These are phyloP conservation scores for Sepiola atlantica DNA, from an alignment of 2,888 invertebrate genomes.

Conservation along the genomic window DNA sequence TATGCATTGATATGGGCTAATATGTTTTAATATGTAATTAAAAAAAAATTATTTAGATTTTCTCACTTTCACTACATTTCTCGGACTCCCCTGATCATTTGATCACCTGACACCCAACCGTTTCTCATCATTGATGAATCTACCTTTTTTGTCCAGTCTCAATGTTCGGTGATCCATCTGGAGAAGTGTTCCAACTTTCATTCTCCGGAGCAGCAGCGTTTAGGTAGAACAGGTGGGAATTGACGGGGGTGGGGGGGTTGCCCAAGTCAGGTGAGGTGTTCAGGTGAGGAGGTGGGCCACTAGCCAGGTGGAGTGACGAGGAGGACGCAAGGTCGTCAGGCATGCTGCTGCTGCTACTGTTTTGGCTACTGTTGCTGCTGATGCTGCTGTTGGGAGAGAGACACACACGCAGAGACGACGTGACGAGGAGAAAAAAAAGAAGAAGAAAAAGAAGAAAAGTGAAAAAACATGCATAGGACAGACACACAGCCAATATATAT, in stretches of 20 bases:
- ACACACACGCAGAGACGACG: neutral
- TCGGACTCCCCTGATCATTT: too few relatives aligned
- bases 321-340: constrained; percentile 39
- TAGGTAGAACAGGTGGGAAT: constrained; percentile 46
- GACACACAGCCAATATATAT: neutral
- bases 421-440: neutral
- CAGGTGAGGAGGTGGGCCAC: constrained; percentile 42
- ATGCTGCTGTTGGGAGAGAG: constrained; percentile 23
- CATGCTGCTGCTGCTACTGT: constrained; percentile 37
- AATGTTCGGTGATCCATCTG: constrained; percentile 11
- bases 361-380: constrained; percentile 39
- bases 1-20: too few relatives aligned
- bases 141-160: constrained; percentile 41
- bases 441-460: neutral
- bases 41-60: too few relatives aligned
- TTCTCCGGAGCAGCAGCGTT: constrained; percentile 37
- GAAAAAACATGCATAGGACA: neutral
- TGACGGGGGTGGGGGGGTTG: constrained; percentile 32
- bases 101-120: neutral
- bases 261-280: constrained; percentile 25
- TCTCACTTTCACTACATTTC: too few relatives aligned
- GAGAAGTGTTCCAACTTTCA: constrained; percentile 24
- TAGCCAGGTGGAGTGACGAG: constrained; percentile 32
- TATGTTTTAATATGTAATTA: too few relatives aligned
- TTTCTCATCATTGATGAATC: neutral